A percentile compares a stretch with the other conserved stretches of the same genome.
phyloP scores from a whole-genome alignment of 2,797 vertebrate species.

The Dromococcyx pavoninus region DNA sequence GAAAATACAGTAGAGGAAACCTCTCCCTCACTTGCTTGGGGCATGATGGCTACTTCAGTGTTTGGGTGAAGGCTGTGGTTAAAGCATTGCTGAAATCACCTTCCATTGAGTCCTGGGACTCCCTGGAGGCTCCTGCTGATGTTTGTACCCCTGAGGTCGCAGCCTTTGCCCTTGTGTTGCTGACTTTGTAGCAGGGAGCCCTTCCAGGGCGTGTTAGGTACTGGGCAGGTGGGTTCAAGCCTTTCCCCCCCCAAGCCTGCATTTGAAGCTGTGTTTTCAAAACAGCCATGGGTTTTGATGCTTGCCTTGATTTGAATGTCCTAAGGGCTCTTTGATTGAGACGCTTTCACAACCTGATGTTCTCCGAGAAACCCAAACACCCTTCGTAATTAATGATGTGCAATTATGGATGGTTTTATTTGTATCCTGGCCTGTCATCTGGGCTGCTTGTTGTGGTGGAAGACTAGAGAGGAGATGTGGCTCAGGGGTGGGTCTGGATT shows the following conservation, averaged over 20 bases:
- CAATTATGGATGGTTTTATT: background rate
- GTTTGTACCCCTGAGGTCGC: background rate
- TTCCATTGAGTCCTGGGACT: background rate
- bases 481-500: background rate
- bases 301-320: background rate
- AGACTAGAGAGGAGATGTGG: background rate
- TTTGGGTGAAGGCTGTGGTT: background rate
- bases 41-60: accelerated
- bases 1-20: accelerated
- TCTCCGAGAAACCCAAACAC: background rate
- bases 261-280: constrained; percentile 2
- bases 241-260: background rate
- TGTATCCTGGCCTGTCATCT: background rate
- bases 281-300: constrained; percentile 19
- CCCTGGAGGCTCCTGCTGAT: background rate
- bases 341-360: background rate
- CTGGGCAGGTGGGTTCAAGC: background rate
- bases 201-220: background rate
- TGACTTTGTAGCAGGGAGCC: background rate
- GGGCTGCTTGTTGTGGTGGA: background rate
- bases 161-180: background rate
- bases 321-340: constrained; percentile 10
- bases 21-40: accelerated
- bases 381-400: background rate
- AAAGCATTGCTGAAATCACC: background rate